Evolutionary conservation across 1,140 invertebrate genomes (phyloP), one percentile per base, ranked within the genome.

Genomic region (Gryllus bimaculatus): DNA sequence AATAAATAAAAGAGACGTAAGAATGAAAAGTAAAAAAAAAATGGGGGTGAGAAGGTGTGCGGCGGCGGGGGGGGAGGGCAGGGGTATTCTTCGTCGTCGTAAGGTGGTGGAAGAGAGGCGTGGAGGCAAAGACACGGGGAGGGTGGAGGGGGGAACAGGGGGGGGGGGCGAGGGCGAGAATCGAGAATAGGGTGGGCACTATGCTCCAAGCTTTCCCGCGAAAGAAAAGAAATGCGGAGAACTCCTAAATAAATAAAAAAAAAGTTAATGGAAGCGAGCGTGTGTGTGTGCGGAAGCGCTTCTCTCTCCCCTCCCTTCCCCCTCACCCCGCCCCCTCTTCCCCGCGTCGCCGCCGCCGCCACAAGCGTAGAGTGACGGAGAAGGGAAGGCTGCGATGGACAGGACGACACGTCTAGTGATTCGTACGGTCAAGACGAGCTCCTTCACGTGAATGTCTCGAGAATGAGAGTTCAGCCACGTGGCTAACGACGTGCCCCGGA

Each of bases 261-360:
- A 77, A 77, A 49, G 48, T 77, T 77, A 77, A 77, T 77, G 76
- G 76, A 77, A 49, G 76, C 47, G 20, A 48, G 73, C 73, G 74
- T 75, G 78, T 79, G 73, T 47, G 78, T 79, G 74, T 49, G 74
- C 74, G 78, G 26, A 66, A 39, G 78, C 47, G 13, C 47, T 13
- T n/a, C 48, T 48, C 20, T 20, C 48, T 77, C 12, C 48, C 8
- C 47, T 1, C 20, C 47, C 13, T 48, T n/a, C 18, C 7, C 39
- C 8, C 8, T 12, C 12, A 13, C 26, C 47, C 48, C 13, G 18
- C 13, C 76, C 47, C n/a, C n/a, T n/a, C n/a, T n/a, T n/a, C n/a
- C n/a, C n/a, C n/a, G n/a, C n/a, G n/a, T 77, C 13, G 15, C 15
- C 47, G 8, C 48, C 48, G 47, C n/a, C 48, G 26, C 78, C 47